Conservation (phyloP, 2,888 invertebrate species). For the Ypsolopha sequella region DNA sequence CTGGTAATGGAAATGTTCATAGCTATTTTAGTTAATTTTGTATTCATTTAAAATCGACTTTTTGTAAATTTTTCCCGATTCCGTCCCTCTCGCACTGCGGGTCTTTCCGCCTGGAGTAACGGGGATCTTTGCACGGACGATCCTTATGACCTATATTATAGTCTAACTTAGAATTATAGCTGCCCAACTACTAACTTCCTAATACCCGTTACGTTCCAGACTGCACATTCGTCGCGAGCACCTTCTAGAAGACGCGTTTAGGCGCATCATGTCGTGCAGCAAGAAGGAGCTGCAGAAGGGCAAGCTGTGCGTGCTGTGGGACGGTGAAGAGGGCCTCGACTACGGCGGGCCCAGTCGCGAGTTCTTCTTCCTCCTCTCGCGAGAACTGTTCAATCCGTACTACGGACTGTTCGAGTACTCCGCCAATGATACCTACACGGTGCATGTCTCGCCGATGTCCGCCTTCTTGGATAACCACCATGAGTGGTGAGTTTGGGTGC, state of each 20-base stretch:
- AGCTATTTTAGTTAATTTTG: too few species aligned
- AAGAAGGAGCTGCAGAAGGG: constrained; percentile 96
- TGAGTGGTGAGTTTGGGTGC: constrained; percentile 79
- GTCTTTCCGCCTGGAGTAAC: too few species aligned
- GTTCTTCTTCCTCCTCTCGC: constrained; percentile 97
- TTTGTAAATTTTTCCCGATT: too few species aligned
- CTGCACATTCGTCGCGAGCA: constrained; percentile 94
- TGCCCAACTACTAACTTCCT: too few species aligned
- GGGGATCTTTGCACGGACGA: too few species aligned
- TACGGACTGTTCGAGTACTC: constrained; percentile 99
- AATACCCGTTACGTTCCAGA: constrained; percentile 58
- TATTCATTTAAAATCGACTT: too few species aligned
- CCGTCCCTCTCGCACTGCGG: too few species aligned
- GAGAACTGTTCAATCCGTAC: constrained; percentile 98
- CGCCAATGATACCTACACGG: constrained; percentile 97
- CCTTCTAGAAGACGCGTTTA: constrained; percentile 95
- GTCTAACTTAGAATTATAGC: too few species aligned
- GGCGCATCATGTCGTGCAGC: constrained; percentile 95
- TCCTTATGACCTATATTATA: too few species aligned
- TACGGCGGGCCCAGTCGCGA: constrained; percentile 98
- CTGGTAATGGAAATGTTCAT: too few species aligned
- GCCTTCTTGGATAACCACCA: constrained; percentile 97
- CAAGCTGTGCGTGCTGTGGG: constrained; percentile 93
- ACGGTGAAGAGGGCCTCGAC: constrained; percentile 96
- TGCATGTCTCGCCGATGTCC: constrained; percentile 95